phyloP scores from a whole-genome alignment of 2,113 vertebrate species.

The Hippoglossus stenolepis region DNA sequence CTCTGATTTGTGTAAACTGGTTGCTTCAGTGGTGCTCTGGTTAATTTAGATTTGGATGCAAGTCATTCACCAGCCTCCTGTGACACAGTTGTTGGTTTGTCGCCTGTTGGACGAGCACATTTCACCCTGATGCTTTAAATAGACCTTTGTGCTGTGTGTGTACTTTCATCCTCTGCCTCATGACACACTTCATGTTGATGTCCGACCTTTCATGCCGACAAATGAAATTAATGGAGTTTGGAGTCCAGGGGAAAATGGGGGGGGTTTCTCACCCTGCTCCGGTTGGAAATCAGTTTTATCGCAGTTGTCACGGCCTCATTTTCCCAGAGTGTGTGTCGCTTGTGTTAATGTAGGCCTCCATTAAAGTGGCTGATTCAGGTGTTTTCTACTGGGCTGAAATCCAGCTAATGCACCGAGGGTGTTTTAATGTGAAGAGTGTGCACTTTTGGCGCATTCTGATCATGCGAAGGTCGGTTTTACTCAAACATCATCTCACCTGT shows the following conservation, averaged over 20 bases:
- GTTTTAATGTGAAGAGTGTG: background rate
- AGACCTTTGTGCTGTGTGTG: background rate
- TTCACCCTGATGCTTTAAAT: background rate
- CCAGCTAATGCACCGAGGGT: conserved; percentile 4
- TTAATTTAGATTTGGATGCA: background rate
- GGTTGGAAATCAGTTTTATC: conserved; percentile 41
- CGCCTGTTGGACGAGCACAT: background rate
- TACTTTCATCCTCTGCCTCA: background rate
- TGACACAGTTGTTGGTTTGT: background rate
- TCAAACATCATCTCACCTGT: background rate
- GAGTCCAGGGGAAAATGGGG: conserved; percentile 1
- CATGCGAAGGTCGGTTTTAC: background rate
- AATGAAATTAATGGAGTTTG: conserved; percentile 16
- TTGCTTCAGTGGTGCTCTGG: too few relatives aligned
- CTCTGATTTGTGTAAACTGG: too few relatives aligned
- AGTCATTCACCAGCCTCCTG: background rate
- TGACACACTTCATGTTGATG: background rate
- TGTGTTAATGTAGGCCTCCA: conserved; percentile 66
- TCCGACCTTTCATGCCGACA: background rate
- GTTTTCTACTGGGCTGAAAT: conserved; percentile 25
- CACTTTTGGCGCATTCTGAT: background rate
- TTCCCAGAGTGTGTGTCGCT: conserved; percentile 31
- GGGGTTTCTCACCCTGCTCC: conserved; percentile 17
- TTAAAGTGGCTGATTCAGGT: conserved; percentile 58
- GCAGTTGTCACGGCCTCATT: conserved; percentile 34